Conservation (phyloP, 2,888 invertebrate species). For the Lucinisca nassula region DNA sequence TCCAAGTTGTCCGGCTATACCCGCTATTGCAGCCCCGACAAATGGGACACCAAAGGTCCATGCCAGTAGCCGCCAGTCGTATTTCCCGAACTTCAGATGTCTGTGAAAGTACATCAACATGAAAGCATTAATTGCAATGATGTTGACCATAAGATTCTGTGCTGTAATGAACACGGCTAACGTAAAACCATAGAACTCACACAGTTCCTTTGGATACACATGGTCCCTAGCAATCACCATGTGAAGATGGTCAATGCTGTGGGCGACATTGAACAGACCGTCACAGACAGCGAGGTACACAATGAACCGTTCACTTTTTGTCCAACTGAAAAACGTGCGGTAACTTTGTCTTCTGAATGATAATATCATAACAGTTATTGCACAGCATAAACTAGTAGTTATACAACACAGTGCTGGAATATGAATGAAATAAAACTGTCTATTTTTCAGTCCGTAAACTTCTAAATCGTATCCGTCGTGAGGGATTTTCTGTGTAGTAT, state of each 20-base stretch:
- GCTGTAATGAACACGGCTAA: constrained; percentile 68
- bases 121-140: constrained; percentile 70
- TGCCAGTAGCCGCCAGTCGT: constrained; percentile 62
- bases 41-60: constrained; percentile 71
- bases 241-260: constrained; percentile 71
- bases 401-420: constrained; percentile 65
- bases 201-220: constrained; percentile 64
- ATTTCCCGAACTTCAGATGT: constrained; percentile 61
- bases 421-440: constrained; percentile 53
- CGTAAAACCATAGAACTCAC: constrained; percentile 71
- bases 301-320: constrained; percentile 70
- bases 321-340: constrained; percentile 44
- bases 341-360: constrained; percentile 15
- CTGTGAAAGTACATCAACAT: constrained; percentile 67
- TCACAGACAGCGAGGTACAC: constrained; percentile 73
- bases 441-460: constrained; percentile 54
- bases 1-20: constrained; percentile 61
- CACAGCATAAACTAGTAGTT: constrained; percentile 51
- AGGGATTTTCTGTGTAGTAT: neutral
- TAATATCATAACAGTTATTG: neutral
- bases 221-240: constrained; percentile 65
- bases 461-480: constrained; percentile 50
- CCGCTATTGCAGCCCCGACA: constrained; percentile 62
- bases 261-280: constrained; percentile 69
- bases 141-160: constrained; percentile 71